Conservation (phyloP, 2,113 vertebrate species). For the Pituophis catenifer region DNA sequence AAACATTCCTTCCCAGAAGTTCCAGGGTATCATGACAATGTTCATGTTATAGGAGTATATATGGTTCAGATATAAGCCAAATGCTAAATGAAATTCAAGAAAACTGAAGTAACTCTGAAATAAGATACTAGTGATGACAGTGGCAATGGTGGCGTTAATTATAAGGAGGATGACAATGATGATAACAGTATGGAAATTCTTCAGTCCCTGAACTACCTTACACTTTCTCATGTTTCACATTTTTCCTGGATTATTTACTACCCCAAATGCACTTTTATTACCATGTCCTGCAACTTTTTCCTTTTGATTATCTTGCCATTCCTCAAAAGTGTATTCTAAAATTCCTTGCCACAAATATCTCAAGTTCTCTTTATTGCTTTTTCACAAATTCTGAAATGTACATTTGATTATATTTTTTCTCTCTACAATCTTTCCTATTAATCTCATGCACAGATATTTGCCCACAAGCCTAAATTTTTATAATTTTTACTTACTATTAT, state of each 20-base stretch:
- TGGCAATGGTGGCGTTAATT: too few relatives aligned
- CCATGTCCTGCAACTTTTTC: background rate
- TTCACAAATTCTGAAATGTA: background rate
- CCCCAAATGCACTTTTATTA: background rate
- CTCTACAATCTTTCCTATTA: background rate
- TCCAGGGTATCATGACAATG: background rate
- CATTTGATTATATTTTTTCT: background rate
- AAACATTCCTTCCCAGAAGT: too few relatives aligned
- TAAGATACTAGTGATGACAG: background rate
- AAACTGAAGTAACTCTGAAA: background rate
- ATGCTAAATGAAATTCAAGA: background rate
- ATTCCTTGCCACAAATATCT: background rate
- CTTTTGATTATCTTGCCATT: background rate
- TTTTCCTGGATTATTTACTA: background rate
- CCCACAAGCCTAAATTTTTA: background rate
- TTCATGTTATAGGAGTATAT: background rate
- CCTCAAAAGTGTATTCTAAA: background rate
- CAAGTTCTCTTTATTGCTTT: background rate
- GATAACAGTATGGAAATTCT: background rate
- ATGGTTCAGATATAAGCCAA: background rate
- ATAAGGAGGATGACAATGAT: background rate
- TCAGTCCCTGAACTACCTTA: background rate
- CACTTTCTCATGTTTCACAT: background rate
- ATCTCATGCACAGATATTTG: background rate
- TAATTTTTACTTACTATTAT: background rate